Evolutionary conservation across 1,140 invertebrate species (phyloP).

Genomic region (Antheraea pernyi): DNA sequence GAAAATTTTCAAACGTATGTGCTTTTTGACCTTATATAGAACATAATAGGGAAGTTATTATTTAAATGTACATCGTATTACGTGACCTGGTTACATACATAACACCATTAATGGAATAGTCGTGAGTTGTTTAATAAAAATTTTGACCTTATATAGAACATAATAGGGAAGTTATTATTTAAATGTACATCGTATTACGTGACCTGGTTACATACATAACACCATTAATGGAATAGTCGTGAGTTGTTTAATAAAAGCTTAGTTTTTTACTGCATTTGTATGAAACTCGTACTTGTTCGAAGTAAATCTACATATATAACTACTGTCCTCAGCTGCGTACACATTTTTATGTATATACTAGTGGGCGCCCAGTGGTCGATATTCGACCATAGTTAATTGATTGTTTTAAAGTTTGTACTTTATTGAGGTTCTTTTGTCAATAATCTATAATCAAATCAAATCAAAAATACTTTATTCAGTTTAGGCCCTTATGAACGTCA

Average conservation of each 20-base stretch:
- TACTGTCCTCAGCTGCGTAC: too few relatives aligned
- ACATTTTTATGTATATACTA: too few relatives aligned
- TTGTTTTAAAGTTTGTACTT: too few relatives aligned
- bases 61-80: background rate
- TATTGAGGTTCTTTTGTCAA: too few relatives aligned
- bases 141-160: too few relatives aligned
- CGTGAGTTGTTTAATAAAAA: background rate
- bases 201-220: background rate
- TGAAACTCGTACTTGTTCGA: background rate
- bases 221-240: background rate
- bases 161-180: too few relatives aligned
- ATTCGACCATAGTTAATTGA: too few relatives aligned
- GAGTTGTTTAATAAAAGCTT: background rate
- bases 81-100: background rate
- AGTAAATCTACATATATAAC: background rate
- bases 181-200: background rate
- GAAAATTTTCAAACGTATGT: conserved; percentile 70
- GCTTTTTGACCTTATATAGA: background rate
- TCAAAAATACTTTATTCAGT: too few relatives aligned
- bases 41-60: background rate
- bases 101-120: background rate
- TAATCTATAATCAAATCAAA: too few relatives aligned
- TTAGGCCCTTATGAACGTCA: too few relatives aligned
- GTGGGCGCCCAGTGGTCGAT: too few relatives aligned
- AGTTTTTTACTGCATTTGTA: background rate